Evolutionary conservation across 2,113 vertebrate species (phyloP).

Genomic region (Numida meleagris): DNA sequence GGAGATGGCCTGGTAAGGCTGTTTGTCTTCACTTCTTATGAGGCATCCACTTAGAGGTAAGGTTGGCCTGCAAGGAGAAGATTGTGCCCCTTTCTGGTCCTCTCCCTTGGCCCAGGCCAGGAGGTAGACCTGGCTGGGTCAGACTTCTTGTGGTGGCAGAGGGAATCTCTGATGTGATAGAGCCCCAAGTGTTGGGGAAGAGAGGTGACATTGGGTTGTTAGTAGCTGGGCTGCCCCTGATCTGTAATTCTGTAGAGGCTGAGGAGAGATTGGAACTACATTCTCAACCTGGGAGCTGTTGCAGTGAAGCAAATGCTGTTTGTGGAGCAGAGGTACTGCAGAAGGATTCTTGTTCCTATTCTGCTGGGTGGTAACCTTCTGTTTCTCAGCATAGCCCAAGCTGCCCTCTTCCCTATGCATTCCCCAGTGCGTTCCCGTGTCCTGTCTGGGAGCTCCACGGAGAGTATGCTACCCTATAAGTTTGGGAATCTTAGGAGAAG

Average conservation of each 20-base stretch:
- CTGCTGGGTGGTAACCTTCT: neutral
- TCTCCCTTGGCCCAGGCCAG: neutral
- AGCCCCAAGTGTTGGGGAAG: neutral
- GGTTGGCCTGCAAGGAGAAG: neutral
- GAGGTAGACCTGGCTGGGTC: neutral
- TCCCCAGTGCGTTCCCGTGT: neutral
- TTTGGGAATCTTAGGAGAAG: neutral
- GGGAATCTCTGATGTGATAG: accelerated
- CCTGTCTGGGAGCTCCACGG: neutral
- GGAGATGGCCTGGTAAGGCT: neutral
- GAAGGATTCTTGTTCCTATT: neutral
- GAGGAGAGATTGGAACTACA: neutral
- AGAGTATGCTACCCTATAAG: neutral
- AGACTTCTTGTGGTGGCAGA: neutral
- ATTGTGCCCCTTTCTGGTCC: neutral
- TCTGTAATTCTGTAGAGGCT: neutral
- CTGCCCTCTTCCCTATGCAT: neutral
- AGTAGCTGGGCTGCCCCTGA: neutral
- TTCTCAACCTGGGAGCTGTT: neutral
- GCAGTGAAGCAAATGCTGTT: neutral
- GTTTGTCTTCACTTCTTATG: neutral
- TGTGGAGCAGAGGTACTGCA: neutral
- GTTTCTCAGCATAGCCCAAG: neutral
- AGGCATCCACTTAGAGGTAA: neutral
- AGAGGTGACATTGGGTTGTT: neutral